These are phyloP conservation scores for Pangasius krempfi DNA, from an alignment of 2,797 vertebrate genomes.

Conservation along the genomic window DNA sequence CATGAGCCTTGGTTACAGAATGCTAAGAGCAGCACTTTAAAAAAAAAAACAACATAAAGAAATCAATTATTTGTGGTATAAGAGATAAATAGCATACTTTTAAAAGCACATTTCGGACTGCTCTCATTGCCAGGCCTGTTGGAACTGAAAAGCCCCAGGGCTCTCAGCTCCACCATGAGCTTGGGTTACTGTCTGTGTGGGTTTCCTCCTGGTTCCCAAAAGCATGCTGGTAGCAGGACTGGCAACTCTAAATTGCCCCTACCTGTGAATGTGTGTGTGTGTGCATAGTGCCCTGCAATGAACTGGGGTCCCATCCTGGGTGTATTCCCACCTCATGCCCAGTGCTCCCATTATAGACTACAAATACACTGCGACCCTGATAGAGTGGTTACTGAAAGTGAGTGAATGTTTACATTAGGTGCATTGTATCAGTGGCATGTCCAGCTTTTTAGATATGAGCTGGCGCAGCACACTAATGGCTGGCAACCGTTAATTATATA, in stretches of 20 bases:
- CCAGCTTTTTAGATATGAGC: neutral
- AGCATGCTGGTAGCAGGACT: neutral
- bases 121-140: neutral
- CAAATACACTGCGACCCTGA: neutral
- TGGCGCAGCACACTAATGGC: neutral
- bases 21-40: neutral
- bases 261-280: neutral
- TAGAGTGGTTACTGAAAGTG: neutral
- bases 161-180: neutral
- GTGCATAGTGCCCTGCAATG: neutral
- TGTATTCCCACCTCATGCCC: neutral
- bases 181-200: neutral
- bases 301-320: neutral
- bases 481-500: neutral
- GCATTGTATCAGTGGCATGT: neutral
- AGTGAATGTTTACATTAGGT: neutral
- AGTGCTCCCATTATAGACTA: neutral
- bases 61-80: constrained; percentile 35
- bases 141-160: neutral
- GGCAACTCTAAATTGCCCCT: neutral
- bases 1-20: constrained; percentile 1
- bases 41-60: neutral
- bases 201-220: neutral
- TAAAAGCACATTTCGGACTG: neutral
- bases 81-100: constrained; percentile 8